These are phyloP conservation scores for Mythimna impura DNA, from an alignment of 2,888 invertebrate species.

Conservation along the genomic window DNA sequence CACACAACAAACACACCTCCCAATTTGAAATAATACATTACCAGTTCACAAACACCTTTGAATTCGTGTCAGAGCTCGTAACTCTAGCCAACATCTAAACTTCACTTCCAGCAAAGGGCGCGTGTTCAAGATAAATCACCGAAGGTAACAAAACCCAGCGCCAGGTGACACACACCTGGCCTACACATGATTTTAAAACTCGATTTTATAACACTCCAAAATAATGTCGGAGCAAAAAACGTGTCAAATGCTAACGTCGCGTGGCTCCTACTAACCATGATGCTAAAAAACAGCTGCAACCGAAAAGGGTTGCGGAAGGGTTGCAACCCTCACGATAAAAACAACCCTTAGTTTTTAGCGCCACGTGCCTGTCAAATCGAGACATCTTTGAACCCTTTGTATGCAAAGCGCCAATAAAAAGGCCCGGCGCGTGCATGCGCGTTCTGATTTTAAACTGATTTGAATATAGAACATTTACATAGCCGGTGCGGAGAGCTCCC, in stretches of 20 bases:
- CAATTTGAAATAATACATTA: slow-evolving; percentile 8
- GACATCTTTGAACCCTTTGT: slow-evolving; percentile 74
- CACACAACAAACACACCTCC: slow-evolving; percentile 4
- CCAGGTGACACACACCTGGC: slow-evolving; percentile 58
- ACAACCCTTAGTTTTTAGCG: slow-evolving; percentile 73
- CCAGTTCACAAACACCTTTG: slow-evolving; percentile 18
- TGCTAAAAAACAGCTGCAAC: slow-evolving; percentile 85
- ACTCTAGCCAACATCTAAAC: slow-evolving; percentile 30
- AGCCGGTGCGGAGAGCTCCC: slow-evolving; percentile 71
- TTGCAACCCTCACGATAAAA: slow-evolving; percentile 70
- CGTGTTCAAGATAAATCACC: slow-evolving; percentile 59
- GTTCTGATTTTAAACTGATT: slow-evolving; percentile 89
- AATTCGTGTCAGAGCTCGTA: slow-evolving; percentile 7
- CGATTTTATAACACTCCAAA: slow-evolving; percentile 43
- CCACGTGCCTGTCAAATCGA: slow-evolving; percentile 66
- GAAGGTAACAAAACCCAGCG: slow-evolving; percentile 41
- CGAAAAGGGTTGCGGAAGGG: slow-evolving; percentile 86
- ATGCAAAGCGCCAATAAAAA: slow-evolving; percentile 88
- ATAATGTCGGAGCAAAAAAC: slow-evolving; percentile 70
- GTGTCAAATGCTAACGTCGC: slow-evolving; percentile 77
- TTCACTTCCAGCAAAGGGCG: slow-evolving; percentile 47
- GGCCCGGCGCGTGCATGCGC: slow-evolving; percentile 87
- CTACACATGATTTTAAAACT: slow-evolving; percentile 41
- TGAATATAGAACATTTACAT: slow-evolving; percentile 89
- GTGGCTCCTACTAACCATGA: slow-evolving; percentile 76